These are phyloP conservation scores for Schmidtea mediterranea DNA, from an alignment of 1,140 invertebrate genomes.

Conservation along the genomic window DNA sequence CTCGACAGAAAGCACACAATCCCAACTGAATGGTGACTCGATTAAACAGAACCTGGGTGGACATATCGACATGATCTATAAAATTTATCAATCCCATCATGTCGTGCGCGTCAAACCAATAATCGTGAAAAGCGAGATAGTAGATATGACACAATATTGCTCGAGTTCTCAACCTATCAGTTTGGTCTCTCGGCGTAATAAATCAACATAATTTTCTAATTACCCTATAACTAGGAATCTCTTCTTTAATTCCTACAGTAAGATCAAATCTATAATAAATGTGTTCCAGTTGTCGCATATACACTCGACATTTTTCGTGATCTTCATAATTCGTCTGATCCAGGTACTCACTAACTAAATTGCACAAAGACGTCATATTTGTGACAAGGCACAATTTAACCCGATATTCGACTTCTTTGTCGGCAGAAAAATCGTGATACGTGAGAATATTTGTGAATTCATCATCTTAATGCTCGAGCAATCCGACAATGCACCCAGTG, in stretches of 20 bases:
- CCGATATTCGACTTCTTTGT: too few relatives aligned
- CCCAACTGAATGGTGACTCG: constrained; percentile 92
- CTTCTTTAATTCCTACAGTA: not conserved
- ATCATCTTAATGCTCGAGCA: too few relatives aligned
- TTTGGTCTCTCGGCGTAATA: constrained; percentile 73
- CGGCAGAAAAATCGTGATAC: too few relatives aligned
- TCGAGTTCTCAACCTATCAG: constrained; percentile 64
- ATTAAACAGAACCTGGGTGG: constrained; percentile 66
- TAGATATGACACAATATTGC: constrained; percentile 93
- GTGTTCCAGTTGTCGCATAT: constrained; percentile 82
- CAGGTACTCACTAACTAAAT: too few relatives aligned
- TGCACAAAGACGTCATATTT: too few relatives aligned
- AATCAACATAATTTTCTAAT: constrained; percentile 83
- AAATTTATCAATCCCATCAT: constrained; percentile 90
- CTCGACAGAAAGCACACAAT: constrained; percentile 84
- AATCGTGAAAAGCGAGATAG: constrained; percentile 84
- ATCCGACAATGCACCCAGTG: too few relatives aligned
- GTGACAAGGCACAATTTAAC: too few relatives aligned
- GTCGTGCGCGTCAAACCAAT: constrained; percentile 91
- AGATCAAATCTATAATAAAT: constrained; percentile 55
- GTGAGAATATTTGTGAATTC: too few relatives aligned
- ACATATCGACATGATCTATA: constrained; percentile 1
- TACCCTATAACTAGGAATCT: constrained; percentile 36
- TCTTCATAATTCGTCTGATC: too few relatives aligned
- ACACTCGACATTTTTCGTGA: constrained; percentile 89